Evolutionary conservation across 1,140 invertebrate genomes (phyloP), one percentile per base, ranked within the genome.

Genomic region (Drosophila nasuta): DNA sequence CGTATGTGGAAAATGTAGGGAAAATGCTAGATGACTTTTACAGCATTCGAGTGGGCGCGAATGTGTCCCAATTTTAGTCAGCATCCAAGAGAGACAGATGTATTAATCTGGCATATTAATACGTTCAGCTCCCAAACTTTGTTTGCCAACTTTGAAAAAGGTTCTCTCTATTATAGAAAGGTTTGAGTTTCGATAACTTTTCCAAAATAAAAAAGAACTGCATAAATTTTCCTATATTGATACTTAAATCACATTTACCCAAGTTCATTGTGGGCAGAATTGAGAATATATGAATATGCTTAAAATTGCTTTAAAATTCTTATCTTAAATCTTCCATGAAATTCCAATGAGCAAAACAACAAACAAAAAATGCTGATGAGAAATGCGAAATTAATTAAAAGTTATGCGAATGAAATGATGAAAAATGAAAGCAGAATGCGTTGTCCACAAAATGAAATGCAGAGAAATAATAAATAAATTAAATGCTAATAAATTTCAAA

Each of bases 401-500:
- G 64, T 62, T 64, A 52, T 41, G 13, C 17, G 49, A 30, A 52
- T 11, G 25, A 59, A 46, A 25, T 56, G 33, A 1, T 57, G 56
- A 62, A 48, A 48, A 43, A 30, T 30, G 25, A 64, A 56, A 25
- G 28, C 54, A 30, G 28, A 65, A 35, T 30, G 35, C 33, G 30
- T 48, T 67, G 45, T 51, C 13, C 48, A 13, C 57, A 59, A 46
- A 54, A 64, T 64, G 20, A 52, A 64, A 51, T 51, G 49, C 49
- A 15, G n/a, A 65, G 13, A 73, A 63, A 75, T 77, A 67, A 76
- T 70, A 82, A 67, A 88, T 82, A 88, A 74, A 82, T 88, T 72
- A 77, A 83, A 79, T 77, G 66, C 63, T 80, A 77, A 87, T 82
- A 87, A 87, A 88, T 88, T 87, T 63, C 62, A 65, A 73, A 68